Percentiles rank a stretch among this genome's conserved stretches.
phyloP scores from a whole-genome alignment of 2,113 vertebrate genomes.

The Cyrtonyx montezumae region DNA sequence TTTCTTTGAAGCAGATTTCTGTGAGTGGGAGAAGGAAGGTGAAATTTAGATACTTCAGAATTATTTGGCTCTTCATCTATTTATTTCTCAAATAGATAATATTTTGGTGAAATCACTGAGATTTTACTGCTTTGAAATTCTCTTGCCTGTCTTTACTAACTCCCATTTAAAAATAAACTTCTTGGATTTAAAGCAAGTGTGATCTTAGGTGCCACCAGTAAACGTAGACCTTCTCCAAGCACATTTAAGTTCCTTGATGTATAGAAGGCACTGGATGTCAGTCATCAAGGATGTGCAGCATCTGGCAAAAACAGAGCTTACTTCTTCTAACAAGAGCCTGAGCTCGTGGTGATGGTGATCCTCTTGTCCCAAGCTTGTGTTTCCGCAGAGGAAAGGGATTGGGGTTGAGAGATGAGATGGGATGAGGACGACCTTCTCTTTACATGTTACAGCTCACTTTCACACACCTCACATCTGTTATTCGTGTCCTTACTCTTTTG shows the following conservation, averaged over 20 bases:
- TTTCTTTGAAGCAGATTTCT: constrained; percentile 59
- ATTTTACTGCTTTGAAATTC: background rate
- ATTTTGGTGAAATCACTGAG: constrained; percentile 15
- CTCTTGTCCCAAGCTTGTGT: rapidly evolving
- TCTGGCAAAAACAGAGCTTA: background rate
- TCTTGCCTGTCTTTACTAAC: background rate
- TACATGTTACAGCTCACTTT: background rate
- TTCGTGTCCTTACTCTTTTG: rapidly evolving
- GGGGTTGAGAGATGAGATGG: no score
- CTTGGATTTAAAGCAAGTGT: background rate
- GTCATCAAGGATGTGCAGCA: background rate
- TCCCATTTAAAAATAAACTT: background rate
- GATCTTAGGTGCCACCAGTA: background rate
- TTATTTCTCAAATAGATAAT: constrained; percentile 58
- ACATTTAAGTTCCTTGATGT: rapidly evolving
- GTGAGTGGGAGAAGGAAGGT: constrained; percentile 53
- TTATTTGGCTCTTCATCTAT: constrained; percentile 23
- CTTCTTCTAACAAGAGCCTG: background rate
- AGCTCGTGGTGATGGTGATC: background rate
- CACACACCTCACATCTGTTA: background rate
- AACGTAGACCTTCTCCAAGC: background rate
- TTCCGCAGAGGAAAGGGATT: background rate
- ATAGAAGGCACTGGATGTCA: background rate
- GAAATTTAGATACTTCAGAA: constrained; percentile 51
- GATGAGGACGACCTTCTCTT: background rate